Evolutionary conservation across 1,140 invertebrate species (phyloP).

Genomic region (Brachionus calyciflorus): DNA sequence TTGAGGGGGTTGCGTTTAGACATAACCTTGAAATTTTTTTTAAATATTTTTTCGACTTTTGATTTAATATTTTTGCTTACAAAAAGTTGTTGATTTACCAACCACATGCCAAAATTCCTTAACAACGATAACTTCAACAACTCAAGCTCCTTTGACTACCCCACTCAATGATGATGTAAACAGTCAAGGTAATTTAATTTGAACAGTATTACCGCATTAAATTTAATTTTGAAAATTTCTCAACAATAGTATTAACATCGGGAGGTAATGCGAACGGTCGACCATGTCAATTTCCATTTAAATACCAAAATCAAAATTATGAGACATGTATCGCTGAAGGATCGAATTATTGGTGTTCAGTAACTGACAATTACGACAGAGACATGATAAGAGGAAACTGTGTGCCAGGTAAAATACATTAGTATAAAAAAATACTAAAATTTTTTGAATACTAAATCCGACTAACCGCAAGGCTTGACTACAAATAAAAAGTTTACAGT

Average conservation of each 20-base stretch:
- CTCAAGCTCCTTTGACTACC: background rate
- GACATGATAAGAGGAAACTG: constrained; percentile 35
- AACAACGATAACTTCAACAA: background rate
- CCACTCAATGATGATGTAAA: constrained; percentile 2
- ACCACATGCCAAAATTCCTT: background rate
- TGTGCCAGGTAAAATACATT: background rate
- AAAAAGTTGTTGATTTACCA: constrained; percentile 14
- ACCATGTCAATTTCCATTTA: constrained; percentile 37
- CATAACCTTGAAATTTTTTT: no score
- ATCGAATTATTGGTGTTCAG: constrained; percentile 36
- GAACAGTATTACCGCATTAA: background rate
- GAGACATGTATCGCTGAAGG: background rate
- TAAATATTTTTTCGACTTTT: no score
- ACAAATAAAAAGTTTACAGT: constrained; percentile 16
- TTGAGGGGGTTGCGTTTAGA: no score
- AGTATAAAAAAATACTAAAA: background rate
- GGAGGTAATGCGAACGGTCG: constrained; percentile 37
- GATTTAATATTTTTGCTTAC: background rate
- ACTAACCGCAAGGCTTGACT: constrained; percentile 19
- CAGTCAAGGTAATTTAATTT: constrained; percentile 35
- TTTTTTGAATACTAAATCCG: background rate
- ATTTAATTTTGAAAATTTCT: background rate
- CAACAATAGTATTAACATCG: constrained; percentile 14
- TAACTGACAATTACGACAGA: constrained; percentile 27
- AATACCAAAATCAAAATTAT: constrained; percentile 15